phyloP scores from a whole-genome alignment of 2,797 vertebrate species.

The Muscicapa comitata region DNA sequence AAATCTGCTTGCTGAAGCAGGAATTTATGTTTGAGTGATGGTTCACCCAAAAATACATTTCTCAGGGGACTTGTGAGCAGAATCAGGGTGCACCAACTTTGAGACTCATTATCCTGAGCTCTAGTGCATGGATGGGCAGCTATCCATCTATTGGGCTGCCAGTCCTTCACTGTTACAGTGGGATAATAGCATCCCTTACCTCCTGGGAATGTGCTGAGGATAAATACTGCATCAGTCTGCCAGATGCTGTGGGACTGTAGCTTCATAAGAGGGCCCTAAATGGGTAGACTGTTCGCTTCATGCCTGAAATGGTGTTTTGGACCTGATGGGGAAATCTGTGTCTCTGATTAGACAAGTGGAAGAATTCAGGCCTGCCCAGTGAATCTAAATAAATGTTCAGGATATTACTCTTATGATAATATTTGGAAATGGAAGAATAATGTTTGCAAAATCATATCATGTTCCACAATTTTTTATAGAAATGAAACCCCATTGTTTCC shows the following conservation, averaged over 20 bases:
- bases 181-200: not conserved
- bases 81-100: not conserved
- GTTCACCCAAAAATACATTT: not conserved
- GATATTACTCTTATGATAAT: not conserved
- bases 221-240: not conserved
- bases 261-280: not conserved
- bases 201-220: not conserved
- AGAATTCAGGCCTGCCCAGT: not conserved
- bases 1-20: not conserved
- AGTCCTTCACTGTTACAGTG: not conserved
- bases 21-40: accelerated
- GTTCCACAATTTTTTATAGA: not conserved
- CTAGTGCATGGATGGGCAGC: not conserved
- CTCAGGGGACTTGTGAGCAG: not conserved
- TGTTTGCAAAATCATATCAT: not conserved
- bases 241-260: not conserved
- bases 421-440: not conserved
- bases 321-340: not conserved
- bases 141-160: not conserved
- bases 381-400: not conserved
- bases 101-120: not conserved
- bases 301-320: not conserved
- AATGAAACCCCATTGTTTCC: not conserved
- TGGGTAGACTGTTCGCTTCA: not conserved
- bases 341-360: not conserved